Evolutionary conservation across 2,113 vertebrate genomes (phyloP).

Genomic region (Campylomormyrus numenius): DNA sequence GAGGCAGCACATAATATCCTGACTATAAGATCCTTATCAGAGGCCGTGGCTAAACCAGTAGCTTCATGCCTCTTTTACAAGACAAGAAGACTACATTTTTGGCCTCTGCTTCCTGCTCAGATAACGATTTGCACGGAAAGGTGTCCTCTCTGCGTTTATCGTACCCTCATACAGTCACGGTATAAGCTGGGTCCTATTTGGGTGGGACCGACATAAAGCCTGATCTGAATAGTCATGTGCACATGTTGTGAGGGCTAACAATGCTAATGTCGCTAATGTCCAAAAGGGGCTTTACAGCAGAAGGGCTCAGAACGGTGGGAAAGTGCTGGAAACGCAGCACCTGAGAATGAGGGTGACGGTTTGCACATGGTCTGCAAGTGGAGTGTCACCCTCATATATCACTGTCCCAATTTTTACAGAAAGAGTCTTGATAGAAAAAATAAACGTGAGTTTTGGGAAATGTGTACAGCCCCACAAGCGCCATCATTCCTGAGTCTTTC

Average conservation of each 20-base stretch:
- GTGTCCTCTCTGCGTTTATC: constrained; percentile 37
- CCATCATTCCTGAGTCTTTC: not conserved
- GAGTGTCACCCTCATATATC: not conserved
- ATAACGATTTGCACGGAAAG: constrained; percentile 55
- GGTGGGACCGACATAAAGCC: constrained; percentile 17
- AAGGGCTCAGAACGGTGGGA: not conserved
- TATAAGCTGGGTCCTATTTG: constrained; percentile 21
- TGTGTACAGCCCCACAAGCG: not conserved
- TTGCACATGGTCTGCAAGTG: not conserved
- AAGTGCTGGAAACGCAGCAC: not conserved
- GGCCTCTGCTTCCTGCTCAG: constrained; percentile 43
- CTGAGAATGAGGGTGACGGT: not conserved
- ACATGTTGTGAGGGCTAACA: not conserved
- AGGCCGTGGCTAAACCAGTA: constrained; percentile 47
- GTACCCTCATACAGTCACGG: constrained; percentile 32
- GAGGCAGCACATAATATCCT: constrained; percentile 48
- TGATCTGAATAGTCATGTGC: not conserved
- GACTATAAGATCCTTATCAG: constrained; percentile 48
- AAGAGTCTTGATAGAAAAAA: not conserved
- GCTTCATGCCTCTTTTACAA: constrained; percentile 49
- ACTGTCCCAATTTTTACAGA: not conserved
- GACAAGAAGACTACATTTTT: constrained; percentile 50
- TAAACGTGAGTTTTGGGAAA: not conserved
- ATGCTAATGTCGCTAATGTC: not conserved
- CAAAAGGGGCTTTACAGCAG: not conserved